Evolutionary conservation across 1,140 invertebrate species (phyloP).

Genomic region (Drosophila baimaii): DNA sequence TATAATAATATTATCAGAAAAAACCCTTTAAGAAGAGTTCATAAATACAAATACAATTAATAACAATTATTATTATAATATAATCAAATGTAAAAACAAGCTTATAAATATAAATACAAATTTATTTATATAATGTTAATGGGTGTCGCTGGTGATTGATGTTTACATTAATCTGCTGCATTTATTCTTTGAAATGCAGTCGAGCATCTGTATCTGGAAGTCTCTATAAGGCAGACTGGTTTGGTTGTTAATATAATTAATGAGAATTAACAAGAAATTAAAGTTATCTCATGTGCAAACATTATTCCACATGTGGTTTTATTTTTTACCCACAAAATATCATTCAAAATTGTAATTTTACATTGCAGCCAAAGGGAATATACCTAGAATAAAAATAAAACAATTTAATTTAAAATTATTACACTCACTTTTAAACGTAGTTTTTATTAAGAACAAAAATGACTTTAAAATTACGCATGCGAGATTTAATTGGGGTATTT

Average conservation of each 20-base stretch:
- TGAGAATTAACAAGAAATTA: background rate
- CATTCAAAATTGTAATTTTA: no score
- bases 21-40: no score
- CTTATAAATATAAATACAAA: background rate
- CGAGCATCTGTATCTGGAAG: background rate
- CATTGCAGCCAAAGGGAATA: no score
- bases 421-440: no score
- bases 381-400: no score
- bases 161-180: background rate
- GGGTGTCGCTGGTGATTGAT: background rate
- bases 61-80: no score
- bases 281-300: background rate
- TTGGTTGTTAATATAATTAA: background rate
- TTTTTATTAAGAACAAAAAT: background rate
- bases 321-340: no score
- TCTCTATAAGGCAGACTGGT: conserved; percentile 9
- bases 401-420: no score
- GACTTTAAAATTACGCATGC: no score
- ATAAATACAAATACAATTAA: no score
- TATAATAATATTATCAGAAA: no score
- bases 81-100: background rate
- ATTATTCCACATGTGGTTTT: background rate
- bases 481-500: background rate
- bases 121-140: background rate
- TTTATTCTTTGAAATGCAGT: background rate